phyloP scores from a whole-genome alignment of 2,797 vertebrate genomes.

The Vipera latastei region DNA sequence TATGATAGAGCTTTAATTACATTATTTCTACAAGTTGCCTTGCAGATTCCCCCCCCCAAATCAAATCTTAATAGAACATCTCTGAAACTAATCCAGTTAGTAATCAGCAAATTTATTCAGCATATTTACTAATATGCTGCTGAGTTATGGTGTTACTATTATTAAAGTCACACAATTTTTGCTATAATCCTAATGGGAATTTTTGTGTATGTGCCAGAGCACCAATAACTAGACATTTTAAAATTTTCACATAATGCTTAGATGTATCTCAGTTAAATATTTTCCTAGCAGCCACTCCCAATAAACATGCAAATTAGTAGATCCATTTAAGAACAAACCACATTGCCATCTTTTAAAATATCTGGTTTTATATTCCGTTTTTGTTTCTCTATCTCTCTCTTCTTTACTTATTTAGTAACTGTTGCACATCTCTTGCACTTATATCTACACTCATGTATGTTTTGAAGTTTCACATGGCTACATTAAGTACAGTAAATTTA shows the following conservation, averaged over 20 bases:
- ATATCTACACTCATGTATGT: background rate
- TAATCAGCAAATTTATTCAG: background rate
- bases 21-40: too few species aligned
- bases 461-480: background rate
- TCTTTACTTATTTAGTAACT: background rate
- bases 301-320: background rate
- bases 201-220: background rate
- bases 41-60: too few species aligned
- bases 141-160: background rate
- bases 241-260: background rate
- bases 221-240: background rate
- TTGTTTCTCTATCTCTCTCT: background rate
- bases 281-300: background rate
- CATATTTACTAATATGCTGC: background rate
- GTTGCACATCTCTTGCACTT: background rate
- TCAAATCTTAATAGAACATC: too few species aligned
- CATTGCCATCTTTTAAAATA: background rate
- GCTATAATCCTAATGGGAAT: background rate
- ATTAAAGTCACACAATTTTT: background rate
- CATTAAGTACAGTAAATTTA: slow-evolving; percentile 19
- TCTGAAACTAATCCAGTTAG: background rate
- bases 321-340: background rate
- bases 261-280: background rate
- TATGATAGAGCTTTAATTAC: too few species aligned
- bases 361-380: background rate